Evolutionary conservation across 1,140 invertebrate genomes (phyloP), one percentile per base, ranked within the genome.

Genomic region (Heliconius himera): DNA sequence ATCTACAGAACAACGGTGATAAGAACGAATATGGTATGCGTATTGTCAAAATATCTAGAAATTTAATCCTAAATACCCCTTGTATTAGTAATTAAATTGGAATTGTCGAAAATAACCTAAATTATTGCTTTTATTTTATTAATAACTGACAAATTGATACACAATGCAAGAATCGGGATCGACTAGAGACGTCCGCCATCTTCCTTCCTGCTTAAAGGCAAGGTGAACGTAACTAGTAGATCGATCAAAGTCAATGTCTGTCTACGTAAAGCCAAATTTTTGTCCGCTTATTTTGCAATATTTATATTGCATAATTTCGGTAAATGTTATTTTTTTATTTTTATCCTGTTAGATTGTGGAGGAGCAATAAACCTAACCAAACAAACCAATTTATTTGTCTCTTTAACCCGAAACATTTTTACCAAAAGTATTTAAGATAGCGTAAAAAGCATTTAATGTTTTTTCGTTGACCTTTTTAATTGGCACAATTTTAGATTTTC

Each of bases 1-100:
- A 92, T 92, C 91, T 89, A 79, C 73, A 81, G 56, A 81, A 86
- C 26, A 81, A 83, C 80, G 73, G 79, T 76, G 90, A 91, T 91
- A 93, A 90, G 84, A 29, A 85, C 85, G 84, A 85, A 82, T 84
- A 79, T 80, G 78, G 78, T 79, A 83, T 82, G 84, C 82, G 80
- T 87, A 80, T 83, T 85, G 82, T 83, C 84, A 81, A 90, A 88
- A 91, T 84, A 66, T 11, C 60, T 11, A 66, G 20, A 20, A 22
- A 66, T 29, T 29, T 29, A 26, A 66, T 66, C 11, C 60, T 26
- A 66, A 66, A 66, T 29, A 66, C 22, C 60, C 60, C 22, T 29
- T 29, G 60, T 18, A 66, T 60, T 22, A 29, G 3, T 66, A 29
- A 29, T 29, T 66, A 66, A 66, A 66, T 66, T 66, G 60, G 60